Base-by-base conservation (phyloP, 2,797 vertebrate species). In the Loriculus beryllinus region DNA sequence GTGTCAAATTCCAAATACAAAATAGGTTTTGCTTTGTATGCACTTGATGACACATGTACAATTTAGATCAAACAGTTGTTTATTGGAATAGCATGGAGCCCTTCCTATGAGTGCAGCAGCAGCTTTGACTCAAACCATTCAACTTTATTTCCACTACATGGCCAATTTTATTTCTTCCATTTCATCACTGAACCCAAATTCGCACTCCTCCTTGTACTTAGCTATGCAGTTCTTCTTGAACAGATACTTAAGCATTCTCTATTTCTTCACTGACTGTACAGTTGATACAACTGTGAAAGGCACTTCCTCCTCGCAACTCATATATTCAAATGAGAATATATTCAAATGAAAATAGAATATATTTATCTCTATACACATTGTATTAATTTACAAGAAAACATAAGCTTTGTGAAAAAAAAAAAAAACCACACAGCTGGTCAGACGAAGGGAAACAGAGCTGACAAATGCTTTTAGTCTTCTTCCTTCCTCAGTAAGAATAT, bases 391-490 rank as follows among this genome's bases (percentile, higher is more conserved):
- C 51, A 88, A 51, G 43, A 59, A 92, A 68, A 35, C 29, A 45
- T 79, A 68, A 82, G 29, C 20, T 82, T 86, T 82, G 23, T 47
- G 8, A 15, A 18, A 4, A 7, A 22, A 29, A 15, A 18, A 4
- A 7, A 22, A 29, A 65, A 80, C 52, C 37, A 14, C 37, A 63
- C 31, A 42, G 49, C 79, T 80, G 74, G 69, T 93, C 52, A 57
- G 40, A 67, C 54, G 35, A 54, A 92, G 31, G 62, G 68, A 95
- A 93, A 51, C 16, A 47, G 77, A 95, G 60, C 71, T 96, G 95
- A 93, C 69, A 93, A 92, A 92, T 92, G 67, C 72, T 97, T 97
- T 97, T 85, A 71, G 72, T 86, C 86, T 88, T 95, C 92, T 95
- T 89, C 92, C 85, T 96, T 90, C 77, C 92, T 95, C 51, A 33